These are phyloP conservation scores for Toxostoma redivivum DNA, from an alignment of 2,113 vertebrate genomes.

Conservation along the genomic window DNA sequence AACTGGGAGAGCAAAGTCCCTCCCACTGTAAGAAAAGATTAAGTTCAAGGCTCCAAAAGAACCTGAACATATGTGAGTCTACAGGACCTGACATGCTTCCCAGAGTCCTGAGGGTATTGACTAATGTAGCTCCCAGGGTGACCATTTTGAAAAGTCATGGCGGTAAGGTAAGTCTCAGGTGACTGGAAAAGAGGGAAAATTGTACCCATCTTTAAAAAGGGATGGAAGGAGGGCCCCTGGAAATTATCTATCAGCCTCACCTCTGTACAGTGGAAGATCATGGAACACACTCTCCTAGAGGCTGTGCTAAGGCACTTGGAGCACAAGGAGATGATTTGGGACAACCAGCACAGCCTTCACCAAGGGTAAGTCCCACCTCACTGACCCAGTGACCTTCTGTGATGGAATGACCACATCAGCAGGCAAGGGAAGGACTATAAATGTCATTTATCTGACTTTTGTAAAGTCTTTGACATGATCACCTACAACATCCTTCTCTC, in stretches of 20 bases:
- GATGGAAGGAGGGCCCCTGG: not conserved
- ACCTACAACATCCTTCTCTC: not conserved
- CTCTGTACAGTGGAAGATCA: not conserved
- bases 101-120: not conserved
- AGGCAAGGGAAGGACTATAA: not conserved
- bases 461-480: not conserved
- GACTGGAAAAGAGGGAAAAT: not conserved
- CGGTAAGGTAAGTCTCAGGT: not conserved
- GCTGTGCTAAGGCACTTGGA: not conserved
- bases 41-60: not conserved
- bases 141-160: not conserved
- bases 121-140: not conserved
- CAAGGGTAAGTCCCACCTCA: not conserved
- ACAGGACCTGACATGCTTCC: not conserved
- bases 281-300: not conserved
- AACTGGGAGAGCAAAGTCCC: not conserved
- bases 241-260: not conserved
- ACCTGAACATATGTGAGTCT: not conserved
- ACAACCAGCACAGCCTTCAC: not conserved
- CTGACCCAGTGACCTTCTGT: not conserved
- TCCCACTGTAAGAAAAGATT: not conserved
- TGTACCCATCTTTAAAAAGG: not conserved
- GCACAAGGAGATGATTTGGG: accelerated
- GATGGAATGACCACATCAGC: not conserved
- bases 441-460: not conserved